Percentiles rank a stretch among this genome's conserved stretches.
Conservation (phyloP, 2,113 vertebrate genomes). For the Phoenicopterus ruber region DNA sequence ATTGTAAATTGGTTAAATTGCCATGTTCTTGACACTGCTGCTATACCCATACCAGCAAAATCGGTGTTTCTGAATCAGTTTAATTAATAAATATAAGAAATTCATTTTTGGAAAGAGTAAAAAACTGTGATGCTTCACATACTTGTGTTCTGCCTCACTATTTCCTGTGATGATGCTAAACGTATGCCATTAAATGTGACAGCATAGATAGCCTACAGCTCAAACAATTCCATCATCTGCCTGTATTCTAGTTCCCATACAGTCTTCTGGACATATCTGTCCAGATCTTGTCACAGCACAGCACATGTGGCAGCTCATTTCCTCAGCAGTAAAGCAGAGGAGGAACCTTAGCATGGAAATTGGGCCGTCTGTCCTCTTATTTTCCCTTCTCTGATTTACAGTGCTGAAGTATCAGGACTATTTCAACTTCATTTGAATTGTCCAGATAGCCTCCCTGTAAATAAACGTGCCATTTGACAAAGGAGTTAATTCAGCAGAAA, state of each 20-base stretch:
- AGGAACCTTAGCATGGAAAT: neutral
- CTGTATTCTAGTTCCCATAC: neutral
- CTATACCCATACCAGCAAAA: neutral
- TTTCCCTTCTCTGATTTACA: neutral
- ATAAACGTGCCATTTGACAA: neutral
- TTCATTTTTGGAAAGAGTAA: neutral
- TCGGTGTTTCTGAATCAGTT: neutral
- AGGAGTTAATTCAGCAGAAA: neutral
- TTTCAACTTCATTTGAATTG: neutral
- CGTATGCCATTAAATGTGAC: neutral
- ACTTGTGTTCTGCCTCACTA: neutral
- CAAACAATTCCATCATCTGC: constrained; percentile 16
- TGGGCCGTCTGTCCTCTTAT: neutral
- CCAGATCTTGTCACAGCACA: constrained; percentile 9
- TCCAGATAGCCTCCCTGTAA: neutral
- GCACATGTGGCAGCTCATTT: constrained; percentile 34
- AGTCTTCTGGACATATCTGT: neutral
- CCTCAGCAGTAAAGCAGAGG: neutral
- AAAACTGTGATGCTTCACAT: neutral
- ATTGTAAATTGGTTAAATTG: neutral
- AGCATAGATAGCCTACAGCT: neutral
- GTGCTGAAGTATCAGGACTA: neutral
- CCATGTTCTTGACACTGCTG: neutral
- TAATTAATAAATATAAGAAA: neutral
- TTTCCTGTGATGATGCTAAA: neutral